These are phyloP conservation scores for Dolichallabes microphthalmus DNA, from an alignment of 2,113 vertebrate genomes.

Conservation along the genomic window DNA sequence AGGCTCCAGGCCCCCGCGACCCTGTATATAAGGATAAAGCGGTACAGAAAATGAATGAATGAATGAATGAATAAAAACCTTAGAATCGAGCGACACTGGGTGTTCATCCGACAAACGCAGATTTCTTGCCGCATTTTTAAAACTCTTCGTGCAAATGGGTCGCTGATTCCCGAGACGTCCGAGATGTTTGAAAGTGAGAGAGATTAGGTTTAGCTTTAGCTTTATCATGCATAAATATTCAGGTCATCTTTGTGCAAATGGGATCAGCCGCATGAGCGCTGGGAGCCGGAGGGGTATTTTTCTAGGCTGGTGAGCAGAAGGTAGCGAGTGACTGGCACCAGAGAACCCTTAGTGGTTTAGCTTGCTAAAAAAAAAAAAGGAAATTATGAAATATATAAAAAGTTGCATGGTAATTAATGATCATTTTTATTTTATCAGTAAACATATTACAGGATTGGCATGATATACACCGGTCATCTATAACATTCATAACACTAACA, in stretches of 20 bases:
- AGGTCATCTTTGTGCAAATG: neutral
- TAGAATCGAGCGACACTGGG: neutral
- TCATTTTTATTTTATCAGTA: no score
- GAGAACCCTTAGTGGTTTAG: neutral
- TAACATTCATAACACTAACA: no score
- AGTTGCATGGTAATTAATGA: no score
- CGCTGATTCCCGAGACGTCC: neutral
- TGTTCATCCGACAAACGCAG: neutral
- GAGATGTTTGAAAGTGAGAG: neutral
- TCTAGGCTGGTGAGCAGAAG: constrained; percentile 3
- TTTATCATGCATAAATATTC: constrained; percentile 16
- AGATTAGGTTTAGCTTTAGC: constrained; percentile 14
- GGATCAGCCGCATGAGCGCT: neutral
- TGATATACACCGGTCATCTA: no score
- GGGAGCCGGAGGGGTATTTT: neutral
- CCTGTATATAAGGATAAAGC: no score
- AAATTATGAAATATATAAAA: neutral
- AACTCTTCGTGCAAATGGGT: neutral
- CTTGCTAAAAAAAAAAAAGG: neutral
- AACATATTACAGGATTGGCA: no score
- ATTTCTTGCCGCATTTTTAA: neutral
- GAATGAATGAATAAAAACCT: neutral
- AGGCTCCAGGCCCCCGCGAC: no score
- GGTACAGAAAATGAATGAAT: no score
- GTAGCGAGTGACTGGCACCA: neutral